Base-by-base conservation (phyloP, 2,113 vertebrate species). In the Lethenteron reissneri region DNA sequence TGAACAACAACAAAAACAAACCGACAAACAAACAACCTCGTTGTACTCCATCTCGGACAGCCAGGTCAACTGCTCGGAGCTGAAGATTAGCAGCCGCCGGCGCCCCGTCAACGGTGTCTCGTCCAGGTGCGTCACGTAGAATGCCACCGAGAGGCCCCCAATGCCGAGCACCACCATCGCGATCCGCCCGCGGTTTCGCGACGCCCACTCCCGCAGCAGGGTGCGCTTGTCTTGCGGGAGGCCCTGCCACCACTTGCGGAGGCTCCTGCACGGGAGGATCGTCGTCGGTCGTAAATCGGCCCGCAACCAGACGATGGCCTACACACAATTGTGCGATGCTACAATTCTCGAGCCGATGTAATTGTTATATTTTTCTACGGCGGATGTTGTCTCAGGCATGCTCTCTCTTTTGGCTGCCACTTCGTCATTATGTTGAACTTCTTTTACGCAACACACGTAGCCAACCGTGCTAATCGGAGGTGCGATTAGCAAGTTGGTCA, bases 241-340 rank as follows among this genome's bases (percentile, higher is more conserved):
- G 8, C 84, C 78, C 58, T 75, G 79, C 94, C 92, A 96, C 91
- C 94, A 97, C 58, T 88, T 92, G 76, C 92, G 87, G 77, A 97
- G 80, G 75, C 89, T 89, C 83, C 94, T 97, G 79, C 11, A 77
- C 76, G 69, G 12, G 21, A 58, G 17, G 17, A 21, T 60, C n/a
- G 12, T 71, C 21, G 56, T 15, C 12, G n/a, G 56, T 41, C 7
- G 8, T 21, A 56, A 21, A 41, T 21, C 57, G 14, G 19, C n/a
- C 41, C 6, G 41, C 41, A 41, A 41, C 41, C 41, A 41, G 41
- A 41, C 6, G 41, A 41, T 1, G 41, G 41, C 41, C 41, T 41
- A 41, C 41, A 56, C 41, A 41, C 41, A 41, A 41, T 41, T 41
- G 41, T 41, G 70, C 76, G 72, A 57, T 57, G 72, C 11, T 71